A percentile compares a stretch with the other conserved stretches of the same genome.
phyloP scores from a whole-genome alignment of 2,888 invertebrate species.

The Eristalis intricaria region DNA sequence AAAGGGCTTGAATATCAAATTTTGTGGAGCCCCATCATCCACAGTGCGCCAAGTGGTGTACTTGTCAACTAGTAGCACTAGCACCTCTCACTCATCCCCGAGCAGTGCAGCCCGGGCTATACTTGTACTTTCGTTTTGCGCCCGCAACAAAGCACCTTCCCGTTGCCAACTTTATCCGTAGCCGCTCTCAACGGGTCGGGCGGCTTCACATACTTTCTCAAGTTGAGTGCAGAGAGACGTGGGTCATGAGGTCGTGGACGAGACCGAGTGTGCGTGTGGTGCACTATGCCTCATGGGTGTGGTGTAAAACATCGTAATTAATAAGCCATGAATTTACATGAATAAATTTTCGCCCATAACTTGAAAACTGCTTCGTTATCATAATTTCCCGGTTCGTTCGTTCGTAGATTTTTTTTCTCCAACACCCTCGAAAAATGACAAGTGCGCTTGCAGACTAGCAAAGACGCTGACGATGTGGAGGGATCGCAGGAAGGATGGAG shows the following conservation, averaged over 20 bases:
- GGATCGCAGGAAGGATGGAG: background rate
- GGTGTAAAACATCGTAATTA: conserved; percentile 69
- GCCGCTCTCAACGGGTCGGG: background rate
- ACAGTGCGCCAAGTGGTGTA: conserved; percentile 22
- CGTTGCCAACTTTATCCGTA: conserved; percentile 29
- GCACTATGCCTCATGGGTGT: conserved; percentile 31
- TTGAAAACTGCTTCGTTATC: conserved; percentile 57
- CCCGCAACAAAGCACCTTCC: conserved; percentile 13
- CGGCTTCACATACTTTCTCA: conserved; percentile 16
- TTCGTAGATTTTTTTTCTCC: background rate
- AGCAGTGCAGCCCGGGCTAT: background rate
- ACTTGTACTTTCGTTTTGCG: conserved; percentile 21
- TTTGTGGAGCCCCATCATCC: conserved; percentile 48
- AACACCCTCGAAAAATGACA: background rate
- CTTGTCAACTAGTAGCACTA: conserved; percentile 53
- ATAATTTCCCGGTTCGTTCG: conserved; percentile 18
- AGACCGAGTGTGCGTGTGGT: conserved; percentile 14
- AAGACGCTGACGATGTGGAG: background rate
- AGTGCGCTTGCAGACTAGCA: conserved; percentile 26
- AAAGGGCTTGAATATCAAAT: conserved; percentile 64
- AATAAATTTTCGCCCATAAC: conserved; percentile 65
- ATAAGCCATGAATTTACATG: conserved; percentile 71
- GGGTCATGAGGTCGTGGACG: background rate
- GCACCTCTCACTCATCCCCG: conserved; percentile 7
- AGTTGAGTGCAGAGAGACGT: background rate